These are phyloP conservation scores for Nesoenas mayeri DNA, from an alignment of 2,113 vertebrate genomes.

Conservation along the genomic window DNA sequence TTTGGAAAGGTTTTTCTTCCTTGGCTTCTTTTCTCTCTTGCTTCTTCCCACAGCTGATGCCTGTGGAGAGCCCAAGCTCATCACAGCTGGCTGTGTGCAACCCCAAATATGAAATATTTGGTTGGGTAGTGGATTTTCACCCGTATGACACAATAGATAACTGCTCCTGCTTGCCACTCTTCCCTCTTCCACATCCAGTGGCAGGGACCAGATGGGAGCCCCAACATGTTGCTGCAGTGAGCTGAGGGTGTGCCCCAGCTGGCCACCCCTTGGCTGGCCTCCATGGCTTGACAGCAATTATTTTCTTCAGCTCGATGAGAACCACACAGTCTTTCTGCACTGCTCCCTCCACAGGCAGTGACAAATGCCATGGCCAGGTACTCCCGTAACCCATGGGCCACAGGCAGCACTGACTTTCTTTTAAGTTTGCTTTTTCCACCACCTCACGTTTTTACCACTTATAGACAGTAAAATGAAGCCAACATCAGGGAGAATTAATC, in stretches of 20 bases:
- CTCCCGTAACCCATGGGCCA: rapidly evolving
- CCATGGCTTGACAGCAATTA: background rate
- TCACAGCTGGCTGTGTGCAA: rapidly evolving
- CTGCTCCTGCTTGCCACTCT: background rate
- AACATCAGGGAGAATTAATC: background rate
- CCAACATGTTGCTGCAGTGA: rapidly evolving
- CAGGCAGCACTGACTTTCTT: background rate
- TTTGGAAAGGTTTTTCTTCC: background rate
- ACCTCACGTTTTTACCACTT: background rate
- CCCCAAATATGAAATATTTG: background rate
- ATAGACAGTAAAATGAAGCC: background rate
- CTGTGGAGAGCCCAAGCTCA: background rate
- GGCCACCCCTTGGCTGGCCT: background rate
- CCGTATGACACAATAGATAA: rapidly evolving
- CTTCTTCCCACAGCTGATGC: background rate
- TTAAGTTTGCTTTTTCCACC: background rate
- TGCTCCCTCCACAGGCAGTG: background rate
- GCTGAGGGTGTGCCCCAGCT: background rate
- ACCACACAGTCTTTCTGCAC: background rate
- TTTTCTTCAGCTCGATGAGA: background rate
- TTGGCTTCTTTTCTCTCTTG: background rate
- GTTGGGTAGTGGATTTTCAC: background rate
- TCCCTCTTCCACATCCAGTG: background rate
- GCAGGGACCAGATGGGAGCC: background rate
- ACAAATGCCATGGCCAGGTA: rapidly evolving